Conservation (phyloP, 2,113 vertebrate genomes). For the Lepisosteus osseus region DNA sequence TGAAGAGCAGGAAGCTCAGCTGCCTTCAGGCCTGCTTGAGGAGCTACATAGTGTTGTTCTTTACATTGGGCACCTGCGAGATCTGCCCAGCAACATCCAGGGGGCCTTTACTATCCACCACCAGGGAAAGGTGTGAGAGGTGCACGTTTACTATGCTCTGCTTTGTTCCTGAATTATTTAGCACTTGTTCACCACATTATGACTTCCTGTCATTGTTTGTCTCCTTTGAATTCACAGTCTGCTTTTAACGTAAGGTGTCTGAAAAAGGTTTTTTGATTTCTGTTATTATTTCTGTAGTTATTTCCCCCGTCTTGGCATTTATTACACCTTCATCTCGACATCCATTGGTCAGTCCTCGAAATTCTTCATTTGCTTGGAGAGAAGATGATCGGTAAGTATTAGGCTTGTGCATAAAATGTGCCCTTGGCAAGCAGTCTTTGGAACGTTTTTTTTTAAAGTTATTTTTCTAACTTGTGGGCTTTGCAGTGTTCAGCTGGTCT, state of each 20-base stretch:
- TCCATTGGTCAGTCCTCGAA: constrained; percentile 87
- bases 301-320: constrained; percentile 93
- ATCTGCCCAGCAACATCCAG: constrained; percentile 71
- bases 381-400: constrained; percentile 79
- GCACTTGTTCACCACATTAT: not conserved
- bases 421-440: too few species aligned
- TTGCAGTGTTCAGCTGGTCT: too few species aligned
- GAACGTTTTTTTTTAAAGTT: too few species aligned
- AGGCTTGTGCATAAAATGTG: not conserved
- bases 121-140: constrained; percentile 73
- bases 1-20: constrained; percentile 70
- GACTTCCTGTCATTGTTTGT: not conserved
- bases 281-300: constrained; percentile 61
- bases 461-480: too few species aligned
- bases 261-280: constrained; percentile 5
- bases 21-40: constrained; percentile 82
- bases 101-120: constrained; percentile 79
- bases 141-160: not conserved
- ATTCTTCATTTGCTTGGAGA: constrained; percentile 81
- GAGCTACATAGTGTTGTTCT: constrained; percentile 79
- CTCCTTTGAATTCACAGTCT: not conserved
- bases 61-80: constrained; percentile 75
- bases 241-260: not conserved
- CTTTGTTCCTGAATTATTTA: not conserved
- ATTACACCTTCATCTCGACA: constrained; percentile 88